Conservation (phyloP, 2,797 vertebrate genomes). For the Ciconia nigra region DNA sequence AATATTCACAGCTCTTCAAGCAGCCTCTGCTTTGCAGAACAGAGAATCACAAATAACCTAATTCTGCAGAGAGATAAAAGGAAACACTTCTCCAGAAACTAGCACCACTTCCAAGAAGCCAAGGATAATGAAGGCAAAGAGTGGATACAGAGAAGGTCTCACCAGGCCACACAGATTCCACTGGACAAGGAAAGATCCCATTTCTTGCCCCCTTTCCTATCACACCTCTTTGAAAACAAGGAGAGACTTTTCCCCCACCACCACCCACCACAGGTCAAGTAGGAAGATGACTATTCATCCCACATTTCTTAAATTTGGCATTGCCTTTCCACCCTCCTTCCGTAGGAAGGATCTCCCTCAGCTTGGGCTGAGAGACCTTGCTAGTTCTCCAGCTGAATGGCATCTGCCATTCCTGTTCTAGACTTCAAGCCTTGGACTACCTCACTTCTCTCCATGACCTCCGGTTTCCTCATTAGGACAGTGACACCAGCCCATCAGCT, state of each 20-base stretch:
- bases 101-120: background rate
- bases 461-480: background rate
- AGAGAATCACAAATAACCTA: background rate
- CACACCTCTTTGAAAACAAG: background rate
- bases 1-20: background rate
- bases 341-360: background rate
- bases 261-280: background rate
- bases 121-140: background rate
- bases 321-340: background rate
- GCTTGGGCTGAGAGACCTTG: background rate
- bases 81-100: background rate
- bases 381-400: background rate
- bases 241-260: background rate
- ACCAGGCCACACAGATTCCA: background rate
- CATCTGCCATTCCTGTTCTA: background rate
- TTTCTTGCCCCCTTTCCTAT: background rate
- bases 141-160: background rate
- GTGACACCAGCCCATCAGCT: background rate
- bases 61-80: background rate
- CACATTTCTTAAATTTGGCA: background rate
- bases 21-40: background rate
- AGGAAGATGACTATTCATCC: background rate
- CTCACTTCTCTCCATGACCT: background rate
- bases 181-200: background rate
- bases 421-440: background rate